Conservation (phyloP, 2,113 vertebrate genomes). For the Dissostichus mawsoni region DNA sequence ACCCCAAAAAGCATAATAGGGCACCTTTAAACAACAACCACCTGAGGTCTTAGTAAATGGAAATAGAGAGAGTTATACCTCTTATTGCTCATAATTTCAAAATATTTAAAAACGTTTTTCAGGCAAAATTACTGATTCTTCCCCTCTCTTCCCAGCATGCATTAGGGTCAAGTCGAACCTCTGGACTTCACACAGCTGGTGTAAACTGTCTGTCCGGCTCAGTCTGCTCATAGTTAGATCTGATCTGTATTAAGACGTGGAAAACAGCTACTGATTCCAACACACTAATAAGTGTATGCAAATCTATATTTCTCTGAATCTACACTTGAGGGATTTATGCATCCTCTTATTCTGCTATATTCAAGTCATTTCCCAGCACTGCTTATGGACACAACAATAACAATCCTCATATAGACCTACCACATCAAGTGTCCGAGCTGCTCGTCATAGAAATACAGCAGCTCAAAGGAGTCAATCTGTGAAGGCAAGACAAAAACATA, state of each 20-base stretch:
- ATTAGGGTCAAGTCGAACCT: background rate
- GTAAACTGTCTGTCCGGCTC: background rate
- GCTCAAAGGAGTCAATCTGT: slow-evolving; percentile 97
- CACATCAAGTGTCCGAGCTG: slow-evolving; percentile 96
- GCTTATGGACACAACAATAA: background rate
- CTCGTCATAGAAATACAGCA: slow-evolving; percentile 97
- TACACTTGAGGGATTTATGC: background rate
- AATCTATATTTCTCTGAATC: background rate
- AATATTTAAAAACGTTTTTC: background rate
- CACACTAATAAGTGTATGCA: background rate
- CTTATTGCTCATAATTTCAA: background rate
- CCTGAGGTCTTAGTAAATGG: no score
- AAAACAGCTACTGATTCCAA: background rate
- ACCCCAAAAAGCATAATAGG: no score
- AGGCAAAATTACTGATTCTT: background rate
- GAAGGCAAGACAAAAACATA: slow-evolving; percentile 13
- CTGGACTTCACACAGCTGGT: background rate
- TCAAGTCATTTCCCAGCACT: background rate
- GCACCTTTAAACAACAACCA: no score
- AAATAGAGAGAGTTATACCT: background rate
- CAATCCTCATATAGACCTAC: slow-evolving; percentile 79
- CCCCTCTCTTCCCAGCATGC: background rate
- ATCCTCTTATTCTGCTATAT: background rate
- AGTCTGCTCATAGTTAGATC: background rate
- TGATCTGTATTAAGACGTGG: background rate